Evolutionary conservation across 2,113 vertebrate genomes (phyloP), one percentile per base, ranked within the genome.

Genomic region (Pyxicephalus adspersus): DNA sequence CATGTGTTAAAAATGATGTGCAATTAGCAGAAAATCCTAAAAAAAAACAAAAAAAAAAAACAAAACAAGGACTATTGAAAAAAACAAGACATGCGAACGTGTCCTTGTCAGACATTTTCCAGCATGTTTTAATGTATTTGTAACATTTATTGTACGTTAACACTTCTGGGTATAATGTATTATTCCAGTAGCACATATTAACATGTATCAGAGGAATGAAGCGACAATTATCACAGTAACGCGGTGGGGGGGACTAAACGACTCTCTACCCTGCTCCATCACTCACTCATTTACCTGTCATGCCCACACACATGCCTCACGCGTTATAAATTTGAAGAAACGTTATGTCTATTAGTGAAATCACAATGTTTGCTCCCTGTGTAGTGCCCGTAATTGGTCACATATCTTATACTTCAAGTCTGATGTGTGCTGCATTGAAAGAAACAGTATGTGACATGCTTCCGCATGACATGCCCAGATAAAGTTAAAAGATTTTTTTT

Each of bases 201-300:
- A 80, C 66, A 71, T 80, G 57, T 70, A 71, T 80, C 23, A 80
- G 58, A 23, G 57, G 66, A 71, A 58, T 54, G 45, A 54, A 72
- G 58, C 29, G 54, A 80, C 58, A 80, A 72, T 80, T 72, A 72
- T 63, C 58, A 64, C 58, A 80, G 67, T 64, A 63, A 13, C 11
- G 26, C 3, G 26, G 20, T 51, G 9, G 68, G 54, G n/a, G 34
- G 54, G 60, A 71, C n/a, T 52, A 60, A 63, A 38, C 58, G 51
- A 76, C 61, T 64, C 58, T 52, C 34, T 61, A 73, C 67, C 78
- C 68, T 72, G 34, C 78, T 34, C 68, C 50, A 61, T 81, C 78
- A 64, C 50, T 63, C 51, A 64, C 64, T 64, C 38, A 81, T 73
- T 81, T 81, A 72, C 68, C 50, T 81, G 67, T 80, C 78, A 80